phyloP scores from a whole-genome alignment of 2,888 invertebrate genomes.

The Argyresthia goedartella region DNA sequence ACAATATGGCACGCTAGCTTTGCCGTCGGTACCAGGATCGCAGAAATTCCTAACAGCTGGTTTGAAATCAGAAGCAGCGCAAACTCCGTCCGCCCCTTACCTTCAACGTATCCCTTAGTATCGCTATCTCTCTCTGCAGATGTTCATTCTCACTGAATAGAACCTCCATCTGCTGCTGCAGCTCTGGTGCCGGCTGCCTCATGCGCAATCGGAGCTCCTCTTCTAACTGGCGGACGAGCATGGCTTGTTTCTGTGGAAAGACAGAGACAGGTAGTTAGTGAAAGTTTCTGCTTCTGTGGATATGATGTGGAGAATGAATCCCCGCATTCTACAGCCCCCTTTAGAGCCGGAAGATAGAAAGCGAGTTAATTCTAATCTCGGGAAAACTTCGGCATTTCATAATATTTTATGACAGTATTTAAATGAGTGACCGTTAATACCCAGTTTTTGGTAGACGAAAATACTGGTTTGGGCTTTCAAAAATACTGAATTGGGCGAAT shows the following conservation, averaged over 20 bases:
- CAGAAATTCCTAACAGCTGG: too few relatives aligned
- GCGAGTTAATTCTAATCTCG: background rate
- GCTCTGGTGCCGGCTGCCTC: constrained; percentile 90
- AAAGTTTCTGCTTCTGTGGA: background rate
- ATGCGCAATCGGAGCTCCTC: constrained; percentile 91
- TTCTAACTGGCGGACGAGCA: constrained; percentile 93
- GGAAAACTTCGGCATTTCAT: too few relatives aligned
- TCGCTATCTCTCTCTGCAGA: constrained; percentile 91
- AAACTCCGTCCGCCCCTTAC: constrained; percentile 39
- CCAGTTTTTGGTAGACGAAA: too few relatives aligned
- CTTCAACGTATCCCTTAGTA: constrained; percentile 94
- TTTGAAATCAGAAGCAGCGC: too few relatives aligned
- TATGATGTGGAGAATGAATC: background rate
- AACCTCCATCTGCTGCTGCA: constrained; percentile 93
- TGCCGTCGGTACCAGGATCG: too few relatives aligned
- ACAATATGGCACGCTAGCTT: too few relatives aligned
- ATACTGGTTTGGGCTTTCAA: too few relatives aligned
- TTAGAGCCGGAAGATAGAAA: too few relatives aligned
- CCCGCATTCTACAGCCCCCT: too few relatives aligned
- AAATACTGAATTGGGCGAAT: too few relatives aligned
- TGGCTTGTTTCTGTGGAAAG: constrained; percentile 88
- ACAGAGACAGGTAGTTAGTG: background rate
- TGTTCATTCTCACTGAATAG: constrained; percentile 95
- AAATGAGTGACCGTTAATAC: too few relatives aligned
- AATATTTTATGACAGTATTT: too few relatives aligned